Evolutionary conservation across 92 coral and sea anemone genomes (phyloP).

Genomic region (Zoanthus gigantus): DNA sequence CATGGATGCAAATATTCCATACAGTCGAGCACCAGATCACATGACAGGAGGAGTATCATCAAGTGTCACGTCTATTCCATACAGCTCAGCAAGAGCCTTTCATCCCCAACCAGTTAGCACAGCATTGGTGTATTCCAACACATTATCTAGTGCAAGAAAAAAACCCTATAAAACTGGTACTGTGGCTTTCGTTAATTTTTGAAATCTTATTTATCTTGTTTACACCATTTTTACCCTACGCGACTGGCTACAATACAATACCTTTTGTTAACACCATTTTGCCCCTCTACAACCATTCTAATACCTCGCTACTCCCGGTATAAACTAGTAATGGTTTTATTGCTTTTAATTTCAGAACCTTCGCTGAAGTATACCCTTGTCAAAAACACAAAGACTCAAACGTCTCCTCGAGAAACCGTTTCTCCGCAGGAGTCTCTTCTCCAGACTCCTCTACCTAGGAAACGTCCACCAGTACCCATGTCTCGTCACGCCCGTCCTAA

Average conservation of each 20-base stretch:
- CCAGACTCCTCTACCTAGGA: constrained; percentile 98
- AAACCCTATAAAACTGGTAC: neutral
- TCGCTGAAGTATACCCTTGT: constrained; percentile 69
- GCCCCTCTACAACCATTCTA: no score
- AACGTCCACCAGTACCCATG: constrained; percentile 90
- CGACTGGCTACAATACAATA: no score
- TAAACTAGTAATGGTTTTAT: neutral
- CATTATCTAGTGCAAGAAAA: neutral
- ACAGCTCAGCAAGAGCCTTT: constrained; percentile 31
- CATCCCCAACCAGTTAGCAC: neutral
- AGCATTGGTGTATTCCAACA: neutral
- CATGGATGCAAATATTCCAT: neutral
- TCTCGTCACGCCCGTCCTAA: constrained; percentile 67
- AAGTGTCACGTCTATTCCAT: neutral
- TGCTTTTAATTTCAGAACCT: neutral
- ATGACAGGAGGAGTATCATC: neutral
- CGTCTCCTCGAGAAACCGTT: constrained; percentile 87
- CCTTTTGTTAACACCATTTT: no score
- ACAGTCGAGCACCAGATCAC: no score
- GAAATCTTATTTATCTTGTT: no score
- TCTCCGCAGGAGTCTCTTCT: constrained; percentile 78
- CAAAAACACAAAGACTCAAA: constrained; percentile 86
- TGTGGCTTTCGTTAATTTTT: no score
- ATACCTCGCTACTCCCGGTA: no score
- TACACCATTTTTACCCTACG: no score